Base-by-base conservation (phyloP, 1,140 invertebrate genomes). In the Amyelois transitella region DNA sequence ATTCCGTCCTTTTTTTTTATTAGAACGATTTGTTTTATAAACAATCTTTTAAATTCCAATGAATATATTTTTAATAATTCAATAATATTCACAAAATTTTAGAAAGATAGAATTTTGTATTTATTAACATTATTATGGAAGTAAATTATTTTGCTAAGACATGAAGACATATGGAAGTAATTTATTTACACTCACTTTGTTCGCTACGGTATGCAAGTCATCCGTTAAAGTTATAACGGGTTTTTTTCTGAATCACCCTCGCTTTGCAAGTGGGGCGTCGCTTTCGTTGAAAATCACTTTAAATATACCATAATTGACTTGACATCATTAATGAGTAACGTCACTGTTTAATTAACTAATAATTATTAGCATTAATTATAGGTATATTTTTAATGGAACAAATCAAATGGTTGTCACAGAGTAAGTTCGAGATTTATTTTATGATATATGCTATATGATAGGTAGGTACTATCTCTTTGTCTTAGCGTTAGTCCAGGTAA, bases 241-340 rank as follows among this genome's bases (percentile, higher is more conserved):
- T 62, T 61, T 69, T 61, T 69, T 64, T 62, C 63, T 69, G 66
- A 69, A 18, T 69, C 63, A 69, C 55, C 63, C 58, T 58, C 32
- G 28, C 18, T 1, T 47, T 8, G 25, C 51, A 69, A 59, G 63
- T 69, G 43, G 66, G 60, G 18, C 63, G 51, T 53, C 45, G 47
- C 22, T 64, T 64, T 68, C 55, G 53, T 52, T 53, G 44, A 47
- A 60, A 64, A 60, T 53, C 25, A 18, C 43, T 17, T 28, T 10
- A 18, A 43, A 43, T 43, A 43, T 18, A 18, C 43, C 43, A 43
- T 43, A 43, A 18, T 18, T 43, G 43, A 38, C 2, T 38, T 38
- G 32, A 45, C 43, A 28, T 18, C 18, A 19, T 43, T 43, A 17
- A 8, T 45, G 17, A 44, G 18, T 45, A 19, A 19, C 18, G 43